Conservation (phyloP, 2,113 vertebrate species). For the Anoplopoma fimbria region DNA sequence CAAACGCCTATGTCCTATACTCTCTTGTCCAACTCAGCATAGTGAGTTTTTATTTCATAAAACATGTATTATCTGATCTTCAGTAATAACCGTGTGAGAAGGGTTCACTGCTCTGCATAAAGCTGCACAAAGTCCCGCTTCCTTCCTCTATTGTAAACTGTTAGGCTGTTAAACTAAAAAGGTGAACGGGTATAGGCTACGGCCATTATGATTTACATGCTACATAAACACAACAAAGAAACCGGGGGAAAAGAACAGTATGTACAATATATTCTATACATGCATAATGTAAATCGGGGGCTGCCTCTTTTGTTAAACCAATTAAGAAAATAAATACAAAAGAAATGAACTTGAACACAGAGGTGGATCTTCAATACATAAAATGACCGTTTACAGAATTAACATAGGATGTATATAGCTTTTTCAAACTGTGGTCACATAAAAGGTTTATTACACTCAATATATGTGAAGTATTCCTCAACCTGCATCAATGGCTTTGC, state of each 20-base stretch:
- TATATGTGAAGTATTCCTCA: neutral
- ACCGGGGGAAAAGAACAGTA: constrained; percentile 40
- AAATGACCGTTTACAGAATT: constrained; percentile 23
- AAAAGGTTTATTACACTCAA: constrained; percentile 10
- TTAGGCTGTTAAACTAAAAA: constrained; percentile 49
- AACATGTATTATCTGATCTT: constrained; percentile 39
- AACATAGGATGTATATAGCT: neutral
- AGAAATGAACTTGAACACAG: constrained; percentile 53
- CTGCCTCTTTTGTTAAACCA: constrained; percentile 65
- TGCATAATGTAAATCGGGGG: constrained; percentile 70
- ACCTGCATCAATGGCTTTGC: constrained; percentile 8
- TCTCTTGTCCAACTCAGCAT: constrained; percentile 6
- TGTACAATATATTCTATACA: constrained; percentile 83
- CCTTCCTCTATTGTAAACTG: constrained; percentile 51
- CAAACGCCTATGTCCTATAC: constrained; percentile 16
- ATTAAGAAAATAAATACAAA: constrained; percentile 79
- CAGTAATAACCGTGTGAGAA: constrained; percentile 35
- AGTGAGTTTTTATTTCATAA: constrained; percentile 20
- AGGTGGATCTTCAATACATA: constrained; percentile 61
- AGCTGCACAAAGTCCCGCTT: constrained; percentile 32
- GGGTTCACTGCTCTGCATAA: constrained; percentile 27
- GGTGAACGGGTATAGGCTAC: constrained; percentile 66
- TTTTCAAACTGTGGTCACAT: neutral
- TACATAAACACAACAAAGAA: constrained; percentile 67
- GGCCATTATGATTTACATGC: constrained; percentile 68